Percentiles rank a stretch among this genome's conserved stretches.
Conservation (phyloP, 2,888 invertebrate genomes). For the Sarcophaga carnaria region DNA sequence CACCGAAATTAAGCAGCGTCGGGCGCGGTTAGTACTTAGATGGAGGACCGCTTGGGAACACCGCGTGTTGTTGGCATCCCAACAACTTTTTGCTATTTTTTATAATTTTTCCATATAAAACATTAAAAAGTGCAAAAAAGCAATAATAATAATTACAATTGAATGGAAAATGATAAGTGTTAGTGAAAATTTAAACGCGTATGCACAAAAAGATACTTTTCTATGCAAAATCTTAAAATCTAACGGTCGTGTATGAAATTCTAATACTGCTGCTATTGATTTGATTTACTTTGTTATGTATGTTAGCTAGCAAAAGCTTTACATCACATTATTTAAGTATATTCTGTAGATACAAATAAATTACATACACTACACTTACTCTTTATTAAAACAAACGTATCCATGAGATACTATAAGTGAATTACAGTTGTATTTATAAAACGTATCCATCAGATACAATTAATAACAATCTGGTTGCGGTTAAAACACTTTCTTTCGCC, state of each 20-base stretch:
- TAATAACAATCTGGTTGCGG: not conserved
- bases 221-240: not conserved
- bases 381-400: too few species aligned
- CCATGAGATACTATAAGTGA: not conserved
- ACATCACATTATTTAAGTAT: too few species aligned
- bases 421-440: not conserved
- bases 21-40: conserved; percentile 45
- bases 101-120: conserved; percentile 4
- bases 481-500: not conserved
- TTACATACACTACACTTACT: too few species aligned
- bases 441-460: not conserved
- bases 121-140: not conserved
- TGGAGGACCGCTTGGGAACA: conserved; percentile 24
- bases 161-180: not conserved
- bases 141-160: not conserved
- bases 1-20: conserved; percentile 23
- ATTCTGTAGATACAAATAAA: too few species aligned
- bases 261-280: too few species aligned
- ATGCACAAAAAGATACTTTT: not conserved
- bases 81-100: conserved; percentile 20
- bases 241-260: not conserved
- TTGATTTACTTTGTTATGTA: too few species aligned
- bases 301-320: too few species aligned
- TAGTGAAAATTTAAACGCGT: not conserved
- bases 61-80: conserved; percentile 35